Conservation (phyloP, 2,888 invertebrate genomes). For the Diploptera punctata region DNA sequence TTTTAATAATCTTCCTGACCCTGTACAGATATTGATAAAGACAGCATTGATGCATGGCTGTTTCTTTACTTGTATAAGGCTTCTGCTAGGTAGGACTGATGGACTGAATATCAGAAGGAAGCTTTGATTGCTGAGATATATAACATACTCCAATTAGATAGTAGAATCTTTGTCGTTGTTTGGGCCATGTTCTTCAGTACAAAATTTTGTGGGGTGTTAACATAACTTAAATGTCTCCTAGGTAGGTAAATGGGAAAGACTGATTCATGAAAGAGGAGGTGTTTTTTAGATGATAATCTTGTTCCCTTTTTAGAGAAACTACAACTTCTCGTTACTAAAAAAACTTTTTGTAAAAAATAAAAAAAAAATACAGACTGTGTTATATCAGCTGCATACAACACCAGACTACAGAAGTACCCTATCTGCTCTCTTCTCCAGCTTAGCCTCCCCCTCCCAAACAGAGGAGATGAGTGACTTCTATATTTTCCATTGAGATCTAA, state of each 20-base stretch:
- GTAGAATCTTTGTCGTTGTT: constrained; percentile 19
- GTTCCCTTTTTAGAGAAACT: constrained; percentile 32
- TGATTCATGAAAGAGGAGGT: constrained; percentile 35
- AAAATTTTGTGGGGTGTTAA: constrained; percentile 41
- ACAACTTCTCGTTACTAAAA: constrained; percentile 27
- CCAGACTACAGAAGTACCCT: background rate
- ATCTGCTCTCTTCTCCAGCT: background rate
- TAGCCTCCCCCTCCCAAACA: background rate
- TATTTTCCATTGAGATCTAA: constrained; percentile 20
- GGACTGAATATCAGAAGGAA: background rate
- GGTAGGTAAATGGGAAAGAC: constrained; percentile 42
- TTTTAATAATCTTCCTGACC: constrained; percentile 39
- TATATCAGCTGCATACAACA: constrained; percentile 10
- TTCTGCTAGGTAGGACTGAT: constrained; percentile 23
- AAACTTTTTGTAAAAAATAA: constrained; percentile 27
- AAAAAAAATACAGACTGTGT: constrained; percentile 24
- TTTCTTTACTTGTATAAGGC: constrained; percentile 15
- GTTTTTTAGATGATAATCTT: constrained; percentile 36
- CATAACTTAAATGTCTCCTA: constrained; percentile 36
- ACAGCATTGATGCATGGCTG: background rate
- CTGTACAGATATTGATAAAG: constrained; percentile 28
- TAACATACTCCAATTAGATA: constrained; percentile 26
- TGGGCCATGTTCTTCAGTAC: constrained; percentile 41
- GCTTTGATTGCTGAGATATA: constrained; percentile 1
- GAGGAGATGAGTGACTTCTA: background rate